These are phyloP conservation scores for Hapalemur alaotrensis DNA, from an alignment of 2,797 vertebrate species.

Conservation along the genomic window DNA sequence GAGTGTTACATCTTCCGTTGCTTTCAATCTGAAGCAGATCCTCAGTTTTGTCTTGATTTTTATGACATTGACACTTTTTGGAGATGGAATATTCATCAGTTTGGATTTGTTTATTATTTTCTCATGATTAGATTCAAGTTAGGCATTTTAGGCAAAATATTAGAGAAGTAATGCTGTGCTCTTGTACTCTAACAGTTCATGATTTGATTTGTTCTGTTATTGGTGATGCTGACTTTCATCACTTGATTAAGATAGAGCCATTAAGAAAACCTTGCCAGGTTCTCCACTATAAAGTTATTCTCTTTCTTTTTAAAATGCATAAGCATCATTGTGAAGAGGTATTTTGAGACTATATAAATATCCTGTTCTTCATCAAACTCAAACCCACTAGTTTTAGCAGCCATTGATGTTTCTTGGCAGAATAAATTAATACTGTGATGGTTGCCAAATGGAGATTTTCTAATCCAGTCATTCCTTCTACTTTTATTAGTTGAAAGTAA, in stretches of 20 bases:
- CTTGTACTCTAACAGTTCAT: background rate
- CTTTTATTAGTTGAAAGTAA: background rate
- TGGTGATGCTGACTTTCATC: background rate
- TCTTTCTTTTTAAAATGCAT: background rate
- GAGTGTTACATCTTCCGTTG: background rate
- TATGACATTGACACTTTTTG: background rate
- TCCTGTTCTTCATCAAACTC: background rate
- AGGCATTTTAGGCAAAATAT: background rate
- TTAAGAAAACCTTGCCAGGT: background rate
- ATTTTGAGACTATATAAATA: background rate
- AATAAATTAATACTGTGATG: background rate
- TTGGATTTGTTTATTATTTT: background rate
- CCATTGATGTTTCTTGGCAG: background rate
- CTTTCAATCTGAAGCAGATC: background rate
- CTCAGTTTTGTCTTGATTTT: background rate
- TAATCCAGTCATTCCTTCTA: background rate
- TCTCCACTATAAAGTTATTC: background rate
- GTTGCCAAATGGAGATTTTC: background rate
- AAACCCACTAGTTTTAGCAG: background rate
- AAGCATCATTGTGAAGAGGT: background rate
- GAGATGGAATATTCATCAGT: background rate
- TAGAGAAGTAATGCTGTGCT: background rate
- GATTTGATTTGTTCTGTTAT: background rate
- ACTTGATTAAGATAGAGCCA: background rate
- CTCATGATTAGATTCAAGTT: background rate